Conservation (phyloP, 2,797 vertebrate species). For the Hemibagrus guttatus region DNA sequence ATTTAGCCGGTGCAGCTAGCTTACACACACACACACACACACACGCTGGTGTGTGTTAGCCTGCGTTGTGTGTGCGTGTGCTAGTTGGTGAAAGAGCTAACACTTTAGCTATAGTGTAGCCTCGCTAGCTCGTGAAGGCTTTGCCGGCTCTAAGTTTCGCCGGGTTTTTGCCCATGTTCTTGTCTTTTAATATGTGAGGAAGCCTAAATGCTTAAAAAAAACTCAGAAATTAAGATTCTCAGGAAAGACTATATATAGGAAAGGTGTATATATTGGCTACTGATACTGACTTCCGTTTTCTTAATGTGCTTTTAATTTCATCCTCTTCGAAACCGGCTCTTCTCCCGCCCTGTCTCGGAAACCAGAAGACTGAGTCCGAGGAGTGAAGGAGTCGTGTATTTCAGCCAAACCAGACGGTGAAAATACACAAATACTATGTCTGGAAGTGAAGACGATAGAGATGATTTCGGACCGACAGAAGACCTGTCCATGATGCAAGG, state of each 20-base stretch:
- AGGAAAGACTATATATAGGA: too few relatives aligned
- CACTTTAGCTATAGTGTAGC: slow-evolving; percentile 25
- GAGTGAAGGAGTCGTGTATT: slow-evolving; percentile 55
- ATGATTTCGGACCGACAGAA: slow-evolving; percentile 74
- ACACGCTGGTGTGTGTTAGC: slow-evolving; percentile 60
- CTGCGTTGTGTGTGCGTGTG: slow-evolving; percentile 9
- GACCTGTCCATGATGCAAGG: slow-evolving; percentile 75
- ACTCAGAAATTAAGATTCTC: not conserved
- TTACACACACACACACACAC: slow-evolving; percentile 38
- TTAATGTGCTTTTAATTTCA: slow-evolving; percentile 62
- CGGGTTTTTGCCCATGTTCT: not conserved
- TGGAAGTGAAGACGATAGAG: slow-evolving; percentile 79
- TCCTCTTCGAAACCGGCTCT: slow-evolving; percentile 55
- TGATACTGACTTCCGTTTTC: slow-evolving; percentile 70
- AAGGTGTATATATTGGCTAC: not conserved
- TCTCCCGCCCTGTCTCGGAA: slow-evolving; percentile 57
- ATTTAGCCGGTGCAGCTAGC: slow-evolving; percentile 69
- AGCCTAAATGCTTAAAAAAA: not conserved
- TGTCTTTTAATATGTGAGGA: not conserved
- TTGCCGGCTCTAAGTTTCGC: slow-evolving; percentile 1
- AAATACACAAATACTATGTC: slow-evolving; percentile 69
- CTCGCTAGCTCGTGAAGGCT: slow-evolving; percentile 6
- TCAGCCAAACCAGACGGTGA: slow-evolving; percentile 35
- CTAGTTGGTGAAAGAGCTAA: slow-evolving; percentile 22
- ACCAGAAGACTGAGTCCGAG: slow-evolving; percentile 59